A percentile compares a stretch with the other conserved stretches of the same genome.
phyloP scores from a whole-genome alignment of 30 jellyfish, hydroid and myxozoan species.

The Cassiopea andromeda region DNA sequence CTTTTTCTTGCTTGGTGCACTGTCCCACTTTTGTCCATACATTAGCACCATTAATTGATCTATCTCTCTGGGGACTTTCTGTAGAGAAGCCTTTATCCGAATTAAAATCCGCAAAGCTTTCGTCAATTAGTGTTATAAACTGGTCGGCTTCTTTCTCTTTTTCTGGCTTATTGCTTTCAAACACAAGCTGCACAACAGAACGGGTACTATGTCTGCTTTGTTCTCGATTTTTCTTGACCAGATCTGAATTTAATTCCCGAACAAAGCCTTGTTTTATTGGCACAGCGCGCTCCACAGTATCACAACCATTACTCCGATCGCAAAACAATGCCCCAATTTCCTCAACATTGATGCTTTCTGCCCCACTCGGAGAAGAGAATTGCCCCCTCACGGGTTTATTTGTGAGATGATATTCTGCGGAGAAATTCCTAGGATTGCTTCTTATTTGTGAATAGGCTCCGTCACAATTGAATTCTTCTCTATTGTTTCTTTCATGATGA shows the following conservation, averaged over 20 bases:
- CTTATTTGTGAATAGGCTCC: not conserved
- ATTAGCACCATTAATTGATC: slow-evolving; percentile 49
- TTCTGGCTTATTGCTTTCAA: slow-evolving; percentile 22
- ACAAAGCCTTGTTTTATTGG: slow-evolving; percentile 32
- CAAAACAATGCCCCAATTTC: not conserved
- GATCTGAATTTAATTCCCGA: slow-evolving; percentile 37
- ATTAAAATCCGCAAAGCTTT: slow-evolving; percentile 43
- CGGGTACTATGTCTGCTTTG: slow-evolving; percentile 39
- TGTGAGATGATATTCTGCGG: not conserved
- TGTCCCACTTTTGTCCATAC: not conserved
- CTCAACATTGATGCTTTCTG: not conserved
- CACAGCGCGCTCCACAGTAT: not conserved
- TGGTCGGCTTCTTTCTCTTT: slow-evolving; percentile 45
- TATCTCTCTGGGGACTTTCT: slow-evolving; percentile 18
- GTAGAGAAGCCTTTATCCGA: not conserved
- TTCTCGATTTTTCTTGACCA: not conserved
- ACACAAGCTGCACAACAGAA: slow-evolving; percentile 41
- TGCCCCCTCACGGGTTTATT: slow-evolving; percentile 1
- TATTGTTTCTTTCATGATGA: not conserved
- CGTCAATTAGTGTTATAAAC: slow-evolving; percentile 35
- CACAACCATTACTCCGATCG: not conserved
- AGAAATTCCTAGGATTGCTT: not conserved
- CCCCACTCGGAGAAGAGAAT: slow-evolving; percentile 3
- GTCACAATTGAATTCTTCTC: not conserved
- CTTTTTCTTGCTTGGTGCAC: not conserved